phyloP scores from a whole-genome alignment of 2,113 vertebrate species.

The Pseudorectes ferrugineus region DNA sequence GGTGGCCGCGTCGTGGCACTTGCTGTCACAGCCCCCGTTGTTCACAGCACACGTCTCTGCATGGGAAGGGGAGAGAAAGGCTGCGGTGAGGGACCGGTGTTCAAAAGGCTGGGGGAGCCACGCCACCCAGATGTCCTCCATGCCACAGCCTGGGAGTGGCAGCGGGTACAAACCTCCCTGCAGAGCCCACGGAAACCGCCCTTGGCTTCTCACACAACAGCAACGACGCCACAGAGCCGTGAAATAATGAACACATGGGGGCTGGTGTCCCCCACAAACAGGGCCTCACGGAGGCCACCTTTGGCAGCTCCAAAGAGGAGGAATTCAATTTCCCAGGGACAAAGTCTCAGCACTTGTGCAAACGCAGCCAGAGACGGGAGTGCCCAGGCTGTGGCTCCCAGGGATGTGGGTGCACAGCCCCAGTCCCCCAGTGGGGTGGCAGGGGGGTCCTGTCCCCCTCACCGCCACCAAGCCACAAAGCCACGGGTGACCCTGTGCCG shows the following conservation, averaged over 20 bases:
- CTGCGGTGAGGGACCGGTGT: background rate
- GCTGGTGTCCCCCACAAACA: background rate
- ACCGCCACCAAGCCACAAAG: accelerated
- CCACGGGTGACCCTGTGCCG: accelerated
- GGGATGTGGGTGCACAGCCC: background rate
- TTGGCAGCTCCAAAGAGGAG: background rate
- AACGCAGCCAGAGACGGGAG: background rate
- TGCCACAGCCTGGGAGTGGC: background rate
- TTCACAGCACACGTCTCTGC: slow-evolving; percentile 97
- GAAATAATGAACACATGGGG: background rate
- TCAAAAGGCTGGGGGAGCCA: background rate
- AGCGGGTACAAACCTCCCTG: background rate
- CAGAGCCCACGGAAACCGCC: accelerated
- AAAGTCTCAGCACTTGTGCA: background rate
- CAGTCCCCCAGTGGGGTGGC: accelerated
- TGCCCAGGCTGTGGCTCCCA: background rate
- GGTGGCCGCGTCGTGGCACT: slow-evolving; percentile 90
- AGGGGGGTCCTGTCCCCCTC: accelerated
- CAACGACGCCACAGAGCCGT: background rate
- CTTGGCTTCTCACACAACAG: background rate
- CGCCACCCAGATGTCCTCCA: background rate
- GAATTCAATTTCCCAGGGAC: background rate
- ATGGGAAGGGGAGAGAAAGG: background rate
- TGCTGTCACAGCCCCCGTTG: slow-evolving; percentile 97
- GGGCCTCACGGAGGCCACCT: background rate